Conservation (phyloP, 2,797 vertebrate genomes). For the Hozukius guyotensis region DNA sequence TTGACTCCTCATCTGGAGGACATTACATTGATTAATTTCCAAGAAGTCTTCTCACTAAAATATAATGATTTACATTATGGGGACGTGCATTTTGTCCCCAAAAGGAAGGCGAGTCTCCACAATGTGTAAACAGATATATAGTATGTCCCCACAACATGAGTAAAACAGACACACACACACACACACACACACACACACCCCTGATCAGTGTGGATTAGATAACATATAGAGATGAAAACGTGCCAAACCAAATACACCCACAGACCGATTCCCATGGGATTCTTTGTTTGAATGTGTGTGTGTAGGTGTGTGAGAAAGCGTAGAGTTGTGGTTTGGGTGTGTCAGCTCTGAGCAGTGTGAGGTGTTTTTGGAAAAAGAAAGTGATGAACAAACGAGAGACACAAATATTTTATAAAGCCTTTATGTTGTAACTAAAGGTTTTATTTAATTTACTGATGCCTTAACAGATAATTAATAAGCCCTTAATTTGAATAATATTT, state of each 20-base stretch:
- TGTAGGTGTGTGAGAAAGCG: neutral
- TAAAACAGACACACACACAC: neutral
- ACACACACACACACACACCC: neutral
- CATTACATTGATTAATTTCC: no score
- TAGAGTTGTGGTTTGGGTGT: constrained; percentile 12
- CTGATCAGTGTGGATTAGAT: neutral
- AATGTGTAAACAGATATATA: neutral
- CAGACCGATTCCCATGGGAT: constrained; percentile 57
- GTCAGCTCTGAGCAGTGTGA: neutral
- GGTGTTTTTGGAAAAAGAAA: neutral
- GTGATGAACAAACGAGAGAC: neutral
- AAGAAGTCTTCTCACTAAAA: no score
- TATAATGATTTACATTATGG: no score
- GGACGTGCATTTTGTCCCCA: no score
- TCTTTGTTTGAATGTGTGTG: neutral
- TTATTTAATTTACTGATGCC: neutral
- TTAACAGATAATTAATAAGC: no score
- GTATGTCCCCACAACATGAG: neutral
- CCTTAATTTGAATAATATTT: no score
- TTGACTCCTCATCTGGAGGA: neutral
- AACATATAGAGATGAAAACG: neutral
- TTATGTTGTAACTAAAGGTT: neutral
- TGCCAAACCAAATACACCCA: constrained; percentile 53
- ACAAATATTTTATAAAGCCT: neutral
- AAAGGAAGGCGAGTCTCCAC: neutral